Evolutionary conservation across 2,113 vertebrate species (phyloP).

Genomic region (Catagonus wagneri): DNA sequence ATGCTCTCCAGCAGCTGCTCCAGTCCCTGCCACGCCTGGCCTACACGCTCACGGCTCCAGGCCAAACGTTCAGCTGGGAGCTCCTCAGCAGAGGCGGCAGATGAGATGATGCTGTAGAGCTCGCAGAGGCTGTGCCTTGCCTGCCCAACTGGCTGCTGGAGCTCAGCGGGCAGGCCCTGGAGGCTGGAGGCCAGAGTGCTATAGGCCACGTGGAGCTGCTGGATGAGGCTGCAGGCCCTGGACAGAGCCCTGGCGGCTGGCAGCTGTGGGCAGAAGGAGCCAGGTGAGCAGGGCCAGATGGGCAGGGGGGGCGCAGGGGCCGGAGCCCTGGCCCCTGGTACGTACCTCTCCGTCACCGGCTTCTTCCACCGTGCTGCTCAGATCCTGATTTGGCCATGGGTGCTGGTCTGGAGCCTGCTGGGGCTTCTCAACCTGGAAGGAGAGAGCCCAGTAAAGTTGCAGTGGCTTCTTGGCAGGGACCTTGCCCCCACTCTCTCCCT

Average conservation of each 20-base stretch:
- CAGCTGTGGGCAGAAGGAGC: constrained; percentile 75
- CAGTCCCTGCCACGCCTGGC: constrained; percentile 85
- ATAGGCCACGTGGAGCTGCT: constrained; percentile 87
- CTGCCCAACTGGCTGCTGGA: constrained; percentile 86
- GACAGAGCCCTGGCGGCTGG: constrained; percentile 84
- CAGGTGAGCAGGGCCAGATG: background rate
- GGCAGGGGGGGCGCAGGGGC: rapidly evolving
- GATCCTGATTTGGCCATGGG: constrained; percentile 87
- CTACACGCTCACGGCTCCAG: constrained; percentile 84
- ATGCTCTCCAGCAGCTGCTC: constrained; percentile 88
- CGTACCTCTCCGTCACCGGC: background rate
- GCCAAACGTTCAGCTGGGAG: constrained; percentile 84
- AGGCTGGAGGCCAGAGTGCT: constrained; percentile 87
- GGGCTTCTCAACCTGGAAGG: constrained; percentile 81
- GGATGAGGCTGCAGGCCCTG: constrained; percentile 86
- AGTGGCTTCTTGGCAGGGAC: background rate
- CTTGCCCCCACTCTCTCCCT: rapidly evolving
- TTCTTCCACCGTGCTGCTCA: rapidly evolving
- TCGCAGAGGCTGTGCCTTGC: constrained; percentile 86
- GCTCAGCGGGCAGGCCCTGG: constrained; percentile 88
- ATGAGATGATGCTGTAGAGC: constrained; percentile 86
- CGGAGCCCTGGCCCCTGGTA: rapidly evolving
- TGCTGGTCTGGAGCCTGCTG: constrained; percentile 83
- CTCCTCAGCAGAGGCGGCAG: background rate
- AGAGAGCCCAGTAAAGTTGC: background rate